Evolutionary conservation across 2,797 vertebrate genomes (phyloP), one percentile per base, ranked within the genome.

Genomic region (Hylomyscus alleni): DNA sequence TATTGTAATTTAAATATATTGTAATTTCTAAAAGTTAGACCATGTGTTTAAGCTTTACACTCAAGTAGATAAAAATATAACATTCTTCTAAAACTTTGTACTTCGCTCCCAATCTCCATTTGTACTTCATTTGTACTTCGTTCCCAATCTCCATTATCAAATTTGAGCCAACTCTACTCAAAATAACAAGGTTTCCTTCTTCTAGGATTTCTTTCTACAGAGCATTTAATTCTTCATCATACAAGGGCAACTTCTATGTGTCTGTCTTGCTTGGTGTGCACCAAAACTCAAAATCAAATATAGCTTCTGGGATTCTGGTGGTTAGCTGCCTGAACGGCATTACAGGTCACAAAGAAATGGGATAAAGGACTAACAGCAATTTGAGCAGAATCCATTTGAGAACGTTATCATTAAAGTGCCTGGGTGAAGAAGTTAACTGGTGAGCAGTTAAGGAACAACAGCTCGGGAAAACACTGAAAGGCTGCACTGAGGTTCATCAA

Each of bases 1-100:
- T 37, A 72, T 37, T 72, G 17, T 37, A 72, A 72, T 58, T 62
- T 44, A 89, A 88, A 34, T 60, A 24, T 67, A 52, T 31, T 76
- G 0, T 54, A 73, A 82, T 37, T 52, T 58, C 85, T 13, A 78
- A 95, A 85, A 50, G 47, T 80, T 78, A 83, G 73, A 17, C 31
- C n/a, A 67, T 56, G 54, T 67, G 75, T 88, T 83, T 91, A 93
- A 91, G 24, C 17, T 84, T 56, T 85, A 83, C 4, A 83, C 2
- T 84, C 56, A 75, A 37, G 20, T 50, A 29, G 50, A 73, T 22
- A 82, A 93, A 95, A 86, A 69, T 62, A 40, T 52, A 89, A 54
- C 1, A 76, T 67, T 84, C 3, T 52, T 95, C 67, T 67, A 52
- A 7, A 67, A 78, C 34, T 62, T 54, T 12, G 80, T 19, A 20